Base-by-base conservation (phyloP, 1,140 invertebrate species). In the Drosophila orena region DNA sequence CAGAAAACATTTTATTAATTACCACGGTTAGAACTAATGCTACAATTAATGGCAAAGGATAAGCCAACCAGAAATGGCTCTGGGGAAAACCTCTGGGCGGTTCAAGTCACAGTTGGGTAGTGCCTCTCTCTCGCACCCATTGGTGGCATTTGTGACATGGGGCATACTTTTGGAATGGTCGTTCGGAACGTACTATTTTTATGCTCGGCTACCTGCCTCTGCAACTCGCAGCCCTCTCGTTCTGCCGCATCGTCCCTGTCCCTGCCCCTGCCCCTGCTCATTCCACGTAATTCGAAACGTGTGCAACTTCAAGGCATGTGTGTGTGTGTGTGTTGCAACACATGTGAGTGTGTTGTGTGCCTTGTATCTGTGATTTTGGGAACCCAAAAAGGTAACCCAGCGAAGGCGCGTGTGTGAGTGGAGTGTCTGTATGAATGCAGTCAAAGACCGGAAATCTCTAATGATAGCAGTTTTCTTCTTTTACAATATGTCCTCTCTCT, bases 401-500 rank as follows among this genome's bases (percentile, higher is more conserved):
- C 3, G 46, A 47, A 27, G 57, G 54, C 20, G 5, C 14, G 35
- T 17, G 20, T 37, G 54, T 50, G 37, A 37, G 43, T 15, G 40
- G 54, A 4, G 40, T 42, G 30, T 53, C 20, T 72, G 59, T 34
- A 68, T 62, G 71, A 76, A 49, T 68, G 66, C 46, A 66, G 60
- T 20, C 62, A 72, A 68, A 72, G 81, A 70, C 81, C 81, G 81
- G 81, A 85, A 86, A 86, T 81, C 78, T 75, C 64, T 78, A 81
- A 85, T 78, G 78, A 86, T 59, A 66, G 66, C 56, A 38, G 59
- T 20, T 46, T 30, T 17, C 55, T 60, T 52, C 30, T 49, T 49
- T 27, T 35, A 35, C 15, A 35, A 35, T 17, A 35, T 20, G 17
- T 30, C 44, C 17, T 11, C 27, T 17, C 3, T 43, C 17, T 11